phyloP scores from a whole-genome alignment of 2,797 vertebrate species.

The Notolabrus celidotus region DNA sequence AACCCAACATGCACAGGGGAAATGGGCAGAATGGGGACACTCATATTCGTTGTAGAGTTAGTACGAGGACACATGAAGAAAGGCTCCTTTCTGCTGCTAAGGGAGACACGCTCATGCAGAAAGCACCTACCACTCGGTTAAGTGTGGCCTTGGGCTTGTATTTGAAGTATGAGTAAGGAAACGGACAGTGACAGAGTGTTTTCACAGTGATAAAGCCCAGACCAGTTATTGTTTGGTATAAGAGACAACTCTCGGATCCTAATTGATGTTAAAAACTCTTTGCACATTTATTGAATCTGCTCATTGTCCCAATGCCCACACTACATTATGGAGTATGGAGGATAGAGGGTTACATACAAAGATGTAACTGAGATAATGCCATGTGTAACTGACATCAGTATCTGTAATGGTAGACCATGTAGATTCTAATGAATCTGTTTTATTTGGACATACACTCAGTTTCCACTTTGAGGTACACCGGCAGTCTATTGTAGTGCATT shows the following conservation, averaged over 20 bases:
- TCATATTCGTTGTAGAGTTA: constrained; percentile 39
- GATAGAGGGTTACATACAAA: not conserved
- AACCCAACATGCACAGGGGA: constrained; percentile 30
- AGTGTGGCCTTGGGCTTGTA: constrained; percentile 64
- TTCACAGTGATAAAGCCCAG: not conserved
- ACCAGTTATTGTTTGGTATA: not conserved
- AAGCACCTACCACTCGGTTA: constrained; percentile 49
- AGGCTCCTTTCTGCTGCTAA: constrained; percentile 50
- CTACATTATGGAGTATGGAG: not conserved
- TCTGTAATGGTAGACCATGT: not conserved
- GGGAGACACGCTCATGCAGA: constrained; percentile 57
- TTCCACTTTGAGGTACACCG: not conserved
- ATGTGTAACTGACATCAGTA: not conserved
- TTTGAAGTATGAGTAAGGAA: constrained; percentile 7
- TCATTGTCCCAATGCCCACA: not conserved
- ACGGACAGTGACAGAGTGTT: not conserved
- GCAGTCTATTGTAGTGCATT: no score
- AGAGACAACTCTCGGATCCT: not conserved
- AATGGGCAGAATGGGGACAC: constrained; percentile 63
- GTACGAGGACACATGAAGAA: constrained; percentile 61
- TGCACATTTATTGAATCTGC: not conserved
- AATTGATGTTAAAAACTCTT: constrained; percentile 4
- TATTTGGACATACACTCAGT: not conserved
- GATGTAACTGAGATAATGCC: not conserved
- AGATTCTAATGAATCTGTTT: not conserved